Evolutionary conservation across 2,888 invertebrate genomes (phyloP), one percentile per base, ranked within the genome.

Genomic region (Orthonychiurus folsomi): DNA sequence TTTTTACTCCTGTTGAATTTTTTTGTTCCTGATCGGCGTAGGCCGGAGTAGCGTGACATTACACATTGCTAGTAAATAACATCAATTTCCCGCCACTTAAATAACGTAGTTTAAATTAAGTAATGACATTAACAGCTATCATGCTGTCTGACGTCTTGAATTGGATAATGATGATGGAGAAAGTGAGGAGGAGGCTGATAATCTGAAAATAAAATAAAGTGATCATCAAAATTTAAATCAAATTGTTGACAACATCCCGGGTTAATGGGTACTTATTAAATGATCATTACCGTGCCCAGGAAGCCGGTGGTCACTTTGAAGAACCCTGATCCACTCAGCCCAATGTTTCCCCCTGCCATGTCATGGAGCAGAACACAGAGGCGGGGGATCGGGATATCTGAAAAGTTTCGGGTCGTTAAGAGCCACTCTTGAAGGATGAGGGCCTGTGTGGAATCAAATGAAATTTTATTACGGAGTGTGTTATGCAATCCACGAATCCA

Each of bases 111-210:
- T 37, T 37, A 5, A 37, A 37, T 37, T 37, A 52, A 20, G 21
- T 23, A 5, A 52, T 52, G n/a, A 52, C n/a, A 21, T 52, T 52
- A 52, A 21, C 5, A 20, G 52, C 52, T 9, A 52, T n/a, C 52
- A 52, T 9, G 12, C 52, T 20, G 9, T 23, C 3, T 23, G 56
- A 25, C 24, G 26, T 12, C 37, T 59, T 12, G 23, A 59, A 59
- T 25, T 59, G 59, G 3, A 59, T 59, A 20, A 59, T 59, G 2
- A 59, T 59, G n/a, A 59, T 59, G 48, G 59, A 59, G 50, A 59
- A 59, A 5, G 59, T 59, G n/a, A 59, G 50, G 25, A 59, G 59
- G 24, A 59, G 59, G 23, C 59, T 59, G 59, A 59, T 59, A 50
- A 59, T 59, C 52, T 52, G 52, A 12, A 48, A 48, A n/a, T 21